Base-by-base conservation (phyloP, 2,797 vertebrate species). In the Halcyon smyrnensis region DNA sequence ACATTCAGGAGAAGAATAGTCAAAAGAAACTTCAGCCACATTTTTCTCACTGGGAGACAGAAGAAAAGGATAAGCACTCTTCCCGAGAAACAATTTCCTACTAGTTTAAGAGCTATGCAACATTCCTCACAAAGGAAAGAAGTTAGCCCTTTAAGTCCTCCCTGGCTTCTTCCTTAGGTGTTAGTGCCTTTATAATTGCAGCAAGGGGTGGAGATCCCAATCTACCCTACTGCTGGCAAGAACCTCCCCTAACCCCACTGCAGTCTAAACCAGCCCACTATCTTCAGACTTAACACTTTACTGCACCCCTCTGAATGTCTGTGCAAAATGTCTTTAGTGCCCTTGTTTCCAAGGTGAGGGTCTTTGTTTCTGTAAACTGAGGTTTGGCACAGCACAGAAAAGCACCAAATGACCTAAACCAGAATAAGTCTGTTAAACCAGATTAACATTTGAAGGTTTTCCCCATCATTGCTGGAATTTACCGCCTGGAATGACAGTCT, bases 101-200 rank as follows among this genome's bases (percentile, higher is more conserved):
- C 16, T 64, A 71, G 6, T 57, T 92, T 67, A 91, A 77, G 27
- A 83, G n/a, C 28, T 62, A 59, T 56, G n/a, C 59, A 76, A 23
- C 43, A 68, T 81, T 80, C 37, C 62, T 93, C 43, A 50, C 50
- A 20, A 0, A 93, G 36, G 41, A 68, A 89, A 95, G 37, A 54
- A 94, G 16, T 8, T 16, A 1, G 3, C 6, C 43, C 37, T 77
- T 77, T 63, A 32, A 7, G 73, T 91, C 92, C 77, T 92, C 48
- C 48, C 68, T 60, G 12, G 1, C 34, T 83, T 53, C 9, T 71
- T 96, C 62, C 37, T 77, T 79, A 63, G 56, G 41, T 70, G 57
- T 28, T 62, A 80, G 71, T 78, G 84, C 80, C 85, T 97, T 97
- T 97, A 97, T 97, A 97, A 87, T 13, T 77, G 48, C 59, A 94